phyloP scores from a whole-genome alignment of 2,113 vertebrate species.

The Struthidea cinerea region DNA sequence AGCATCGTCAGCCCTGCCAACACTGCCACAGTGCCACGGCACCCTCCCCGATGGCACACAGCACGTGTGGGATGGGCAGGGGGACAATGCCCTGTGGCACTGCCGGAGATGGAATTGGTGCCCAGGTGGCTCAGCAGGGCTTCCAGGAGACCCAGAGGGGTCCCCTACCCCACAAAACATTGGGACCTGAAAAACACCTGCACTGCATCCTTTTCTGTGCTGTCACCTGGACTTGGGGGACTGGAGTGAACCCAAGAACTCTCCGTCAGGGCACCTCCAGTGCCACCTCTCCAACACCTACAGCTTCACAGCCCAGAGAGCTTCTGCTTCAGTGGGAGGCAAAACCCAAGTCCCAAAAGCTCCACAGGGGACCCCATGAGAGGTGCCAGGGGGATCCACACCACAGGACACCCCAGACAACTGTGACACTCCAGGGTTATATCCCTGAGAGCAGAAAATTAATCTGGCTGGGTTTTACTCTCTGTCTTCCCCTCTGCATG shows the following conservation, averaged over 20 bases:
- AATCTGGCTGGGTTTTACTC: not conserved
- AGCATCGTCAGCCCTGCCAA: not conserved
- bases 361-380: not conserved
- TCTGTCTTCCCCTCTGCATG: not conserved
- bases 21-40: not conserved
- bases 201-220: rapidly evolving
- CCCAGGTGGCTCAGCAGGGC: not conserved
- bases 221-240: not conserved
- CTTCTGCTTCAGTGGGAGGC: not conserved
- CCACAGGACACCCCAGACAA: not conserved
- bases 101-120: not conserved
- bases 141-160: not conserved
- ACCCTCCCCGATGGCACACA: not conserved
- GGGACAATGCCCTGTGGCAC: rapidly evolving
- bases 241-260: not conserved
- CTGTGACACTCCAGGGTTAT: not conserved
- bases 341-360: not conserved
- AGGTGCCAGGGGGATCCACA: not conserved
- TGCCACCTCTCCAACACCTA: not conserved
- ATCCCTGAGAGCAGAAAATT: not conserved
- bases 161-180: not conserved
- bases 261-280: not conserved
- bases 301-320: not conserved
- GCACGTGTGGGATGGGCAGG: rapidly evolving
- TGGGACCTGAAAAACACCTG: not conserved